Conservation (phyloP, 2,113 vertebrate species). For the Lampris megalopsis region DNA sequence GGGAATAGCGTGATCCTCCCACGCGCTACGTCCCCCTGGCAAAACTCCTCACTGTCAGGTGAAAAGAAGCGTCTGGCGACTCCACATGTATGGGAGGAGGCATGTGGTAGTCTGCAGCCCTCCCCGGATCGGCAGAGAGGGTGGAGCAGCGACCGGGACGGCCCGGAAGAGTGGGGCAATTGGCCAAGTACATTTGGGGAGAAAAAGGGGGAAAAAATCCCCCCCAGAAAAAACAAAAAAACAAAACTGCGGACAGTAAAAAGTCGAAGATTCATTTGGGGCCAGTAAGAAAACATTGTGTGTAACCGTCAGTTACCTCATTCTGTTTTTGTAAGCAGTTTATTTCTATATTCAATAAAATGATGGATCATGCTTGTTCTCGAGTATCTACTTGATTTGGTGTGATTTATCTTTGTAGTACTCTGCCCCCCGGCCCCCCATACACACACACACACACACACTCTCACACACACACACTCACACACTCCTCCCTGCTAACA, state of each 20-base stretch:
- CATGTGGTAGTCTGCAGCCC: no score
- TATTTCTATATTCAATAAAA: slow-evolving; percentile 32
- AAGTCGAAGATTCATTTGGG: slow-evolving; percentile 23
- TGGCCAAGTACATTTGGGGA: no score
- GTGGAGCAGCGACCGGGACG: no score
- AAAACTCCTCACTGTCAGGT: no score
- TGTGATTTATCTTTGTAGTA: slow-evolving; percentile 17
- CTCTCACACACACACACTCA: not conserved
- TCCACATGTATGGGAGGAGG: no score
- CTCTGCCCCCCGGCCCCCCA: not conserved
- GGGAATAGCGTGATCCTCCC: no score
- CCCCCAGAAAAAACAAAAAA: not conserved
- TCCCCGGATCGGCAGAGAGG: no score
- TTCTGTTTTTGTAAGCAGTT: slow-evolving; percentile 8
- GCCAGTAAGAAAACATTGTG: slow-evolving; percentile 16
- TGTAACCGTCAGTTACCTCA: slow-evolving; percentile 14
- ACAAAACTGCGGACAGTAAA: slow-evolving; percentile 17
- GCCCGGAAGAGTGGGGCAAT: no score
- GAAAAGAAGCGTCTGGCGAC: no score
- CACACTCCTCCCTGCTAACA: not conserved
- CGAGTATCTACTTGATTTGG: slow-evolving; percentile 17
- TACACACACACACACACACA: not conserved
- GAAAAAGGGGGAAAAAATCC: no score
- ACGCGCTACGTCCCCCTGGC: no score
- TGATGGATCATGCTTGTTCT: slow-evolving; percentile 37